Evolutionary conservation across 2,797 vertebrate genomes (phyloP), one percentile per base, ranked within the genome.

Genomic region (Danio choprae): DNA sequence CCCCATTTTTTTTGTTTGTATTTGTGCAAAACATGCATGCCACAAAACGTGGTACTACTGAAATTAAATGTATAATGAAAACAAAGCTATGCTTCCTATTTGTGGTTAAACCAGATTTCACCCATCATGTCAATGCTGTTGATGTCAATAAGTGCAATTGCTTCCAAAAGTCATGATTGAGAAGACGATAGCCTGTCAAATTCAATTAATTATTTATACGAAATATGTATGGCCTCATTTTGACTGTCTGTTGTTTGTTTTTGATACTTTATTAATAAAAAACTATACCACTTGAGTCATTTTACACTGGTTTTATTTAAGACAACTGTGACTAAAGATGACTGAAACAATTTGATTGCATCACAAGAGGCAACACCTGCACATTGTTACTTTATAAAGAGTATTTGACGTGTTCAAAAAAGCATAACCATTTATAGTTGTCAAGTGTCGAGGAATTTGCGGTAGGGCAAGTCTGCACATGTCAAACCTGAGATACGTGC

Each of bases 191-290:
- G 18, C 7, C 43, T 77, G 64, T 50, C 18, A 44, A 1, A 15
- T 56, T 43, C 1, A 74, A 20, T 48, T 40, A 36, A 48, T 38
- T 29, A 43, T 71, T 72, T 73, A 16, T 73, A 73, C 29, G 13
- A 50, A 36, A 29, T 2, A 41, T 48, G 22, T 48, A n/a, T 38
- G 38, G 46, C 38, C 79, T 71, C 4, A 58, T 29, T 62, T 69
- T 79, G 76, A 79, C 36, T 43, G 63, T 76, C 38, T 36, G 40
- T 68, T 67, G 69, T 77, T 72, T 82, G 80, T 83, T 83, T 83
- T 83, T 83, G 67, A 83, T 83, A 83, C 81, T 62, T 83, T 80
- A 74, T 79, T 79, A 80, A 46, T 72, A 80, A 80, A 74, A 71
- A 73, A 18, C 7, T 13, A 29, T 29, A 44, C 15, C 46, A 48